Percentiles rank a stretch among this genome's conserved stretches.
Conservation (phyloP, 2,113 vertebrate species). For the Muntiacus reevesi region DNA sequence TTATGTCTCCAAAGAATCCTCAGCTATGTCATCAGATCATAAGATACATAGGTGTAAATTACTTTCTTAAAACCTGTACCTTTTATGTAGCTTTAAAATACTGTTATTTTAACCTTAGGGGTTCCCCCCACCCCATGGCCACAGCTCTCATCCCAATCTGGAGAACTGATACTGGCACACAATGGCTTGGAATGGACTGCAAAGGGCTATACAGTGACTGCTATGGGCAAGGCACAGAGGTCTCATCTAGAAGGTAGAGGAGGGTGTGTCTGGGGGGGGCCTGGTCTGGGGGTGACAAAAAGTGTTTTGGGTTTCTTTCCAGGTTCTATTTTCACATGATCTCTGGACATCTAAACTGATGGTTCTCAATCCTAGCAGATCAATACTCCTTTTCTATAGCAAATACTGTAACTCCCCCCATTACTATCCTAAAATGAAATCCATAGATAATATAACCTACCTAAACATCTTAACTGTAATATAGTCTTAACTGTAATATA, state of each 20-base stretch:
- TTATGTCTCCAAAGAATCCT: background rate
- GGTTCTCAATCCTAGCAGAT: background rate
- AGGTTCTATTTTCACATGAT: background rate
- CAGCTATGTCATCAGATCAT: background rate
- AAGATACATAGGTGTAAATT: background rate
- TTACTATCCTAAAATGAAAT: constrained; percentile 15
- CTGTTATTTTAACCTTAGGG: background rate
- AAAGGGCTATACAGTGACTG: background rate
- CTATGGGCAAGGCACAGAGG: background rate
- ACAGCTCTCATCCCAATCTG: background rate
- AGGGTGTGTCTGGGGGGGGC: background rate
- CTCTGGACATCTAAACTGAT: background rate
- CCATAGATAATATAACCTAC: background rate
- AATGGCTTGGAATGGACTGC: background rate
- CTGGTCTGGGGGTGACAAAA: background rate
- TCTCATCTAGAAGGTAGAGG: background rate
- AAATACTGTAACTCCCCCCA: background rate
- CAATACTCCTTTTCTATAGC: background rate
- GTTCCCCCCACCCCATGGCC: background rate
- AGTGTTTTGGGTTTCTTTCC: background rate
- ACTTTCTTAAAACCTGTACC: background rate
- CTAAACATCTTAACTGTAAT: constrained; percentile 12
- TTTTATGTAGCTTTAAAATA: constrained; percentile 1
- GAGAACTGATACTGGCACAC: background rate
- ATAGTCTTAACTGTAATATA: background rate